Evolutionary conservation across 1,140 invertebrate species (phyloP), one percentile per base, ranked within the genome.

Genomic region (Mizuhopecten yessoensis): DNA sequence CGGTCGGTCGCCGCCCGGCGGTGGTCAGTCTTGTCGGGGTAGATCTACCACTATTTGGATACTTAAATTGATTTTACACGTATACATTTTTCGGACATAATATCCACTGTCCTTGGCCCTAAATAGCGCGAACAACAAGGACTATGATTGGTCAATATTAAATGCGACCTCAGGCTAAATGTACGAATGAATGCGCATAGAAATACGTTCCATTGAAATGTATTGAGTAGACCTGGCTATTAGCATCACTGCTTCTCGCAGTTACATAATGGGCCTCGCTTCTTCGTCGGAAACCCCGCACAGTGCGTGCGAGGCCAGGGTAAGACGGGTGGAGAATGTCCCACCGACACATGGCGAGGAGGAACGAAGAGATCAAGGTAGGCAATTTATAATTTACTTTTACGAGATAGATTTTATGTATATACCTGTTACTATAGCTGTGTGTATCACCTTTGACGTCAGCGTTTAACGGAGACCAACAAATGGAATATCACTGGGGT

Each of bases 1-100:
- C n/a, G 57, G 57, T 75, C n/a, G 57, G 57, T 75, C 15, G 15
- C 45, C 45, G 45, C 45, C 45, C 45, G 57, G 57, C 57, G 57
- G n/a, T 75, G 57, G n/a, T n/a, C 57, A 11, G 57, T 75, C 57
- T 75, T 75, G 57, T 75, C 57, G 29, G 57, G 57, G 57, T 75
- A 75, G 57, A 75, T 75, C 57, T 75, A 75, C 57, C 57, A 29
- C 57, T 75, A 75, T 75, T 75, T 75, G 23, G 57, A 75, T 17
- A 75, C 5, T n/a, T 75, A n/a, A 75, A 29, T 39, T n/a, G 57
- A 29, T 75, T 75, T 75, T 75, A 75, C 57, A 75, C 57, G 57
- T 75, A 75, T n/a, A 75, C 57, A 75, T 75, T 75, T 75, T 75
- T 75, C n/a, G 57, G 57, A 75, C 57, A 75, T 75, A 75, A 75